Evolutionary conservation across 2,888 invertebrate species (phyloP), one percentile per base, ranked within the genome.

Genomic region (Tipula vernalis): DNA sequence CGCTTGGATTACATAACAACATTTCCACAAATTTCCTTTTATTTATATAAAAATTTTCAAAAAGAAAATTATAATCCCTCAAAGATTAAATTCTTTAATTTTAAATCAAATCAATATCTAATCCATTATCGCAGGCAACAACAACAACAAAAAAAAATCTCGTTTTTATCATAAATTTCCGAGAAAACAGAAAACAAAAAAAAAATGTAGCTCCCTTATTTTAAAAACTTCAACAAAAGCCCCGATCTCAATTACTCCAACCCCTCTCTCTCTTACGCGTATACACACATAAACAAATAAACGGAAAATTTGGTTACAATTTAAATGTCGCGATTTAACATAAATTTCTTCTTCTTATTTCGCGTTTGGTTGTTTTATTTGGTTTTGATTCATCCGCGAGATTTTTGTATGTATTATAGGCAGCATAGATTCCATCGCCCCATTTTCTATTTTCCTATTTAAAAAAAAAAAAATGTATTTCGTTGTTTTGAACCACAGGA

Each of bases 281-380:
- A 44, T 44, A 44, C 10, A 12, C 10, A n/a, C 4, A 51, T 51
- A 51, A 4, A 51, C n/a, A 71, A 12, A 57, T 57, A 57, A 71
- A 71, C 28, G 8, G 71, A 71, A 71, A 71, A 71, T 71, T 71
- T 28, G 71, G 71, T 71, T 71, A 71, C 71, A 71, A 28, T 71
- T 71, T 71, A 71, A 71, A 71, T 71, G 71, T 71, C 71, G 71
- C 71, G 71, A 71, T 71, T 71, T 71, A 71, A 71, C 71, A 71
- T 71, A 71, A 71, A 71, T 71, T 71, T 71, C 28, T 71, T 71
- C 71, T 71, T 71, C 71, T 71, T 71, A 71, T 57, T 57, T 28
- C 71, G 28, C 71, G 28, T 71, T 71, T 71, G 71, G 71, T 71
- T 28, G 8, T 71, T 71, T 28, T 71, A 71, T 71, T 71, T 71